Evolutionary conservation across 2,888 invertebrate genomes (phyloP), one percentile per base, ranked within the genome.

Genomic region (Cerastis rubricosa): DNA sequence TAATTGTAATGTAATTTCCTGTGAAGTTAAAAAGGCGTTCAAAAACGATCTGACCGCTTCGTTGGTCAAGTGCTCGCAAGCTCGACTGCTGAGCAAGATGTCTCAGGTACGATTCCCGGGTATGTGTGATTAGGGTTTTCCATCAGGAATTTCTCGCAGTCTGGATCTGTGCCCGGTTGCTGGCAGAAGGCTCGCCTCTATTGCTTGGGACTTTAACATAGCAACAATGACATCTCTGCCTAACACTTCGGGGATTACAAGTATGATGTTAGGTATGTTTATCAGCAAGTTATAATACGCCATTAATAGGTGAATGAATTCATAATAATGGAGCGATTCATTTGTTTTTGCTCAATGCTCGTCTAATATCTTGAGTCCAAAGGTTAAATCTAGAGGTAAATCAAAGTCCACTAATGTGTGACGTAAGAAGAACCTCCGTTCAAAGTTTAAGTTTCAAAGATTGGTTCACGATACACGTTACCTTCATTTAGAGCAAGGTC

Each of bases 321-420:
- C 35, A 35, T 35, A 35, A 35, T 51, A 47, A 25, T 45, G 35
- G 35, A 12, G 49, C 14, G 63, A 14, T n/a, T 5, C 17, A 22
- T 45, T 47, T 12, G 17, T 76, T 64, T 59, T 25, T n/a, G 8
- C 17, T 1, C 19, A 43, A 51, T 43, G 6, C 11, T n/a, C 51
- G 19, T 35, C 35, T 29, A 43, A 57, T 9, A 54, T 2, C 2
- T 51, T 22, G 12, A 64, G 54, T 47, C 25, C 47, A 77, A 51
- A 68, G 70, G 12, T 1, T 19, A 22, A 11, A 57, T 12, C 3
- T 45, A 8, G 35, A 64, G 22, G 25, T 29, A 47, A 65, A 29
- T 9, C 78, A 57, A 77, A 76, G 25, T 65, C 25, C 54, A 65
- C 25, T 65, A 17, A 17, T n/a, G 1, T n/a, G 9, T 19, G 19